Conservation (phyloP, 2,113 vertebrate species). For the western clawed frog (Xenopus tropicalis) region DNA sequence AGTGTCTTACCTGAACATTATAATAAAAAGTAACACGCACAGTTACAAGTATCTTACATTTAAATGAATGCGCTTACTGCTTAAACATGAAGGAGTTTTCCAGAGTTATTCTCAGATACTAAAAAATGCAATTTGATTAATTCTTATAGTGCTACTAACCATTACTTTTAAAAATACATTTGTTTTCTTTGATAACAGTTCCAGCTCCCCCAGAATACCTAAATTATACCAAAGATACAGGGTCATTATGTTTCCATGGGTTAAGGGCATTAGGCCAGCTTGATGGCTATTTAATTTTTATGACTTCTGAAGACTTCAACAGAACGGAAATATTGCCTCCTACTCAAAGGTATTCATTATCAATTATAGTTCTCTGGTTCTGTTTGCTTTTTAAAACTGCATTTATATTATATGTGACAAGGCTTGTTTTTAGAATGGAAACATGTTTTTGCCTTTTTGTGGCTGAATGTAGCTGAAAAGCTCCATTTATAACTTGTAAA, state of each 20-base stretch:
- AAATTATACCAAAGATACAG: slow-evolving; percentile 66
- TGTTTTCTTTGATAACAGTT: slow-evolving; percentile 51
- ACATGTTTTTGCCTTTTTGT: no score
- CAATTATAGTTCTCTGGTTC: no score
- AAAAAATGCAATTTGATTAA: neutral
- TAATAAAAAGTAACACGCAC: no score
- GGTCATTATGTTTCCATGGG: slow-evolving; percentile 68
- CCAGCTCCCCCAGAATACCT: slow-evolving; percentile 64
- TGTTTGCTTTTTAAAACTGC: no score
- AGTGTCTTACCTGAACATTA: no score
- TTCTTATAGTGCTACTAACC: neutral
- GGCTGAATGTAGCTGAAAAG: no score
- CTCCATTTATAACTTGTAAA: no score
- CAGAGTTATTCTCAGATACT: neutral
- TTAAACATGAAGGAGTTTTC: no score
- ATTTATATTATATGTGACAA: no score
- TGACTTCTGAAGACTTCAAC: slow-evolving; percentile 61
- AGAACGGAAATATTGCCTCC: slow-evolving; percentile 59
- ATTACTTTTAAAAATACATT: neutral
- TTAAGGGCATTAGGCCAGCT: slow-evolving; percentile 50
- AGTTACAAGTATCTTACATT: no score
- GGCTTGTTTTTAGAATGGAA: no score
- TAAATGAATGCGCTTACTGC: no score
- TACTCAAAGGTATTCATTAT: slow-evolving; percentile 60
- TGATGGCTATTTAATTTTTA: slow-evolving; percentile 67